A percentile compares a stretch with the other conserved stretches of the same genome.
These are phyloP conservation scores for Oscarella lobularis DNA, from an alignment of 37 sponge, comb jelly and placozoan species.

Conservation along the genomic window DNA sequence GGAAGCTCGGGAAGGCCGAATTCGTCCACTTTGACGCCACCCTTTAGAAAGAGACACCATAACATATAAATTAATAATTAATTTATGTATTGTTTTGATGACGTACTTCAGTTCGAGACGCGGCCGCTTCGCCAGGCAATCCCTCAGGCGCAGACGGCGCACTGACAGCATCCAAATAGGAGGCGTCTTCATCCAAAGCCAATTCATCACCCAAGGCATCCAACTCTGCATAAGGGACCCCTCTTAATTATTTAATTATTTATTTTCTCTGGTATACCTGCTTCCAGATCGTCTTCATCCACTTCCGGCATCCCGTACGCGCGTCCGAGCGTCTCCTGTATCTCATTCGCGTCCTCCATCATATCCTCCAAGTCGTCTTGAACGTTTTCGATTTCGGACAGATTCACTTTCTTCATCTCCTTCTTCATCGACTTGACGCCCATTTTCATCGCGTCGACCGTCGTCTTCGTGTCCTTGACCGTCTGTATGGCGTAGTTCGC, in stretches of 20 bases:
- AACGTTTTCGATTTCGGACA: constrained; percentile 92
- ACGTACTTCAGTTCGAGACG: not conserved
- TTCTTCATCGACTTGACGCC: constrained; percentile 99
- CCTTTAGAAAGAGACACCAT: constrained; percentile 18
- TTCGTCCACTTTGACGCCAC: constrained; percentile 80
- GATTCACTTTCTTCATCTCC: constrained; percentile 96
- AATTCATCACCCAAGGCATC: constrained; percentile 96
- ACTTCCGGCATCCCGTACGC: constrained; percentile 95
- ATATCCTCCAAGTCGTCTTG: constrained; percentile 98
- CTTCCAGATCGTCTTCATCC: constrained; percentile 95
- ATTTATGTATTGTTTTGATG: too few species aligned
- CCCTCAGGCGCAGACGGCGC: constrained; percentile 64
- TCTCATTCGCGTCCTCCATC: constrained; percentile 94
- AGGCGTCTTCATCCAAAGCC: constrained; percentile 73
- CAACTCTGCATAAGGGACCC: constrained; percentile 42
- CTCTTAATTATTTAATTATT: not conserved
- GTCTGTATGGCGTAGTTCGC: constrained; percentile 94
- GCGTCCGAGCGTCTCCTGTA: constrained; percentile 79
- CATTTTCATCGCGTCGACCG: constrained; percentile 94
- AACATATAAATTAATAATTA: not conserved
- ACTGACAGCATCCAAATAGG: constrained; percentile 66
- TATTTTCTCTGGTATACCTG: constrained; percentile 35
- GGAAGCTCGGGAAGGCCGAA: constrained; percentile 76
- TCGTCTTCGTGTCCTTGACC: constrained; percentile 94
- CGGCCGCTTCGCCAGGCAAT: constrained; percentile 2